A percentile compares a stretch with the other conserved stretches of the same genome.
Conservation (phyloP, 2,113 vertebrate genomes). For the Elanus axillaris region DNA sequence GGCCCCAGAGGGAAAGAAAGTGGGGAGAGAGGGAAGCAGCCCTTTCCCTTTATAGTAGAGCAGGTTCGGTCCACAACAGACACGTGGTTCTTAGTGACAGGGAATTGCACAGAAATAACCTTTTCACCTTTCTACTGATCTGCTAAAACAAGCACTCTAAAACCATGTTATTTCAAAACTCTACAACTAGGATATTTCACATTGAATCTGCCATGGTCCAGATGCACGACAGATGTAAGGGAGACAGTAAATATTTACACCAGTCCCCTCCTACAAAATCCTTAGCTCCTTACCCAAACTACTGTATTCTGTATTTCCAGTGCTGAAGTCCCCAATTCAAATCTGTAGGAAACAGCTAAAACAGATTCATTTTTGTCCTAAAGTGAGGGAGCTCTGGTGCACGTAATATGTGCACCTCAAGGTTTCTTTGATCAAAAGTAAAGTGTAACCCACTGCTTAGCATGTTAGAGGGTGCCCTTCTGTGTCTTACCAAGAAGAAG, state of each 20-base stretch:
- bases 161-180: neutral
- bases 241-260: neutral
- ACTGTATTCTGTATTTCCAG: neutral
- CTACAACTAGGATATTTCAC: neutral
- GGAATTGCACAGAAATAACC: neutral
- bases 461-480: neutral
- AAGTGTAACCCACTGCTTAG: neutral
- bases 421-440: neutral
- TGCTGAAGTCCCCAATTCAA: neutral
- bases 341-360: neutral
- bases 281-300: neutral
- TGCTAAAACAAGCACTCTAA: neutral
- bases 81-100: neutral
- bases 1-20: neutral
- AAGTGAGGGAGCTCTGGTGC: neutral
- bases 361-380: neutral
- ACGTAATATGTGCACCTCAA: accelerated
- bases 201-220: accelerated
- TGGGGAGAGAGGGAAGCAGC: accelerated
- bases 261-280: neutral
- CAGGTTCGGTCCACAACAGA: neutral
- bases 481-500: neutral
- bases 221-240: neutral
- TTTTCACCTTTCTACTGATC: neutral
- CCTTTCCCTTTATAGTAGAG: accelerated